Evolutionary conservation across 2,113 vertebrate species (phyloP).

Genomic region (Bambusicola thoracicus): DNA sequence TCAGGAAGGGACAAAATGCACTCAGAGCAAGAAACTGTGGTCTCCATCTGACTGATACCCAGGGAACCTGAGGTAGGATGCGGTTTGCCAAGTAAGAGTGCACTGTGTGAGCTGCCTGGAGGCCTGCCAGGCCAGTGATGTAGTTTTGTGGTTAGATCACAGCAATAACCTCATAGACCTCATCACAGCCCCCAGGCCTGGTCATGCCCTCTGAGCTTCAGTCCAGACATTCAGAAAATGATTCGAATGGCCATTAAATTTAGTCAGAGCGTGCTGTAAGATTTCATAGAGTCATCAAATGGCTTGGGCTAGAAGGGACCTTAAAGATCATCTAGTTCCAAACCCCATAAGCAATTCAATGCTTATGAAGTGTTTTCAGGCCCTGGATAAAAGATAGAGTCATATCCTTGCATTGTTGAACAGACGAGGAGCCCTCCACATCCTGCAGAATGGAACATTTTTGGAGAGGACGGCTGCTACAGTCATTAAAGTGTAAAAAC

Average conservation of each 20-base stretch:
- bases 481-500: slow-evolving; percentile 36
- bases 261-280: not conserved
- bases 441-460: slow-evolving; percentile 13
- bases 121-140: accelerated
- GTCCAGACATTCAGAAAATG: not conserved
- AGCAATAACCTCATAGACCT: not conserved
- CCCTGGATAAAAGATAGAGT: not conserved
- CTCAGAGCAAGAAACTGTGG: not conserved
- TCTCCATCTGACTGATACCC: not conserved
- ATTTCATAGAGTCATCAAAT: not conserved
- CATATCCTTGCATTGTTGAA: not conserved
- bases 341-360: not conserved
- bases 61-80: not conserved
- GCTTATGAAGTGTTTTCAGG: not conserved
- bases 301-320: not conserved
- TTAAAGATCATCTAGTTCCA: not conserved
- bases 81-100: not conserved
- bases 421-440: not conserved
- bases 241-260: not conserved
- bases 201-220: not conserved
- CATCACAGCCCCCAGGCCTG: not conserved
- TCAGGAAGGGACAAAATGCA: not conserved
- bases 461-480: slow-evolving; percentile 3
- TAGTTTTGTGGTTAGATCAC: accelerated
- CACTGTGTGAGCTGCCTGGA: not conserved